Base-by-base conservation (phyloP, 2,797 vertebrate species). In the Rhinatrema bivittatum region DNA sequence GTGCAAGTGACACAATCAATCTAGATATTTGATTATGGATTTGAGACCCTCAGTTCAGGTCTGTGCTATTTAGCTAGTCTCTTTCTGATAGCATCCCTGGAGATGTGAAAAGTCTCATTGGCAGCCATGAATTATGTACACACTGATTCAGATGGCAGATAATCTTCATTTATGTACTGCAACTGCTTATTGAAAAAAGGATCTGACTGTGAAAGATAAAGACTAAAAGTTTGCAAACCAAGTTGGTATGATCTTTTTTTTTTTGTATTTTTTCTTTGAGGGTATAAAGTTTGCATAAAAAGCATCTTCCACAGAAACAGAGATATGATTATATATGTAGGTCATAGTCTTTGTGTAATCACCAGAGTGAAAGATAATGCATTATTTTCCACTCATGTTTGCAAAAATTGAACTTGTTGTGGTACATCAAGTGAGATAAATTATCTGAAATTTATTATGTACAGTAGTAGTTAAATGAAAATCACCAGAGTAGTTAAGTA, bases 1-100 rank as follows among this genome's bases (percentile, higher is more conserved):
- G 77, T 79, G 78, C 72, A 84, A 83, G 80, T 78, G 78, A 79
- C 73, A 70, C 74, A 79, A 84, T 89, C 85, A 82, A 78, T 87
- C 84, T 82, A 70, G 70, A 76, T 85, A 84, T 88, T 84, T 88
- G 82, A 87, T 86, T 86, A 86, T 80, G 56, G 81, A 80, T 84
- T 77, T 56, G 66, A 66, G 52, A 72, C 53, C 63, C 58, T 38
- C 33, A 28, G 36, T 50, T 63, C 60, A 56, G 40, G 36, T 53
- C 46, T 50, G 31, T 61, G 38, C 53, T 45, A 46, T 71, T 78
- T 60, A 70, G 69, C 53, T 55, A 40, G 53, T 76, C 61, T 60
- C 57, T 65, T 78, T 70, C 67, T 64, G 57, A 70, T 66, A 62
- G 39, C 36, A 16, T 75, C 68, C 50, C 58, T 27, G n/a, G 68